Percentiles rank a stretch among this genome's conserved stretches.
phyloP scores from a whole-genome alignment of 2,888 invertebrate genomes.

The Philereme vetulata region DNA sequence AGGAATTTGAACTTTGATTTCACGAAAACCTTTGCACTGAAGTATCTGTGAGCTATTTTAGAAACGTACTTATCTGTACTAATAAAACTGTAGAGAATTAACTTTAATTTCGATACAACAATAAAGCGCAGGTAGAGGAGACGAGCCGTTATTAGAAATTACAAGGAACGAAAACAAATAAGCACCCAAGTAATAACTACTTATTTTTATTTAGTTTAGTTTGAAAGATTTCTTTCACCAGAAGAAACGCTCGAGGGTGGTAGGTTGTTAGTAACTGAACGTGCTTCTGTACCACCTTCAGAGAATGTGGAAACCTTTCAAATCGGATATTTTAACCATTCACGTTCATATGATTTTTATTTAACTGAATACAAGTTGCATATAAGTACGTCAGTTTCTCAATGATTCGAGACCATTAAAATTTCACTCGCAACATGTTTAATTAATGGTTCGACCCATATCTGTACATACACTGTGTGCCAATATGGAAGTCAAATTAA shows the following conservation, averaged over 20 bases:
- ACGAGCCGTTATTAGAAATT: conserved; percentile 1
- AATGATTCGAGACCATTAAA: conserved; percentile 15
- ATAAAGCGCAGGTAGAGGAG: too few relatives aligned
- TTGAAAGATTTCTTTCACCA: conserved; percentile 3
- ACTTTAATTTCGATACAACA: too few relatives aligned
- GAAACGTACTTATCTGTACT: not conserved
- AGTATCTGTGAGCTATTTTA: not conserved
- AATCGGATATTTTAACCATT: not conserved
- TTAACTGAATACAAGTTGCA: not conserved
- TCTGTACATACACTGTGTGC: conserved; percentile 11
- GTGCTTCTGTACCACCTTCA: conserved; percentile 20
- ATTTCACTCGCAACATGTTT: conserved; percentile 7
- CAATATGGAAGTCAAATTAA: conserved; percentile 16
- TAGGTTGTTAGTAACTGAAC: conserved; percentile 24
- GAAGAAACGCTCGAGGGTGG: conserved; percentile 8
- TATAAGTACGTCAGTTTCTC: conserved; percentile 2
- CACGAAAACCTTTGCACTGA: not conserved
- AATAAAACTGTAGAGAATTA: not conserved
- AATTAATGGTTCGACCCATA: conserved; percentile 20
- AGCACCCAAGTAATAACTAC: not conserved
- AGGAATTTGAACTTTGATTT: not conserved
- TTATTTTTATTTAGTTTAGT: conserved; percentile 16
- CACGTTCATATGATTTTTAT: not conserved
- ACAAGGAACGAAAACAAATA: not conserved
- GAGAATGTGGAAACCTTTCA: conserved; percentile 13